Evolutionary conservation across 2,113 vertebrate species (phyloP), one percentile per base, ranked within the genome.

Genomic region (Gobio gobio): DNA sequence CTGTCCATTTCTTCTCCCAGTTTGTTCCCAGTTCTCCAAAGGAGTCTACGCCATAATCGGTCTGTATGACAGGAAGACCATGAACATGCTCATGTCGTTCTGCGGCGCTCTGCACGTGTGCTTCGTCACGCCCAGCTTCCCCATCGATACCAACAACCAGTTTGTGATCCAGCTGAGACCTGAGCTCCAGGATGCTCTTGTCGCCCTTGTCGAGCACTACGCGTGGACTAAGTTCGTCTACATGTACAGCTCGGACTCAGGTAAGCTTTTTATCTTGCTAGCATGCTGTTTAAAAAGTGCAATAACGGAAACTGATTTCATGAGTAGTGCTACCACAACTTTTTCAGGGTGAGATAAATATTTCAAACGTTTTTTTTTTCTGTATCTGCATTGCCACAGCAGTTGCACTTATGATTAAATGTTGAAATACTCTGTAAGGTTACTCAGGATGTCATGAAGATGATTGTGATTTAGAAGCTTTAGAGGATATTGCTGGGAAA

Each of bases 1-100:
- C 29, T 29, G 29, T 29, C 1, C 10, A 68, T 47, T 40, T 70
- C 45, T 86, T 24, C 0, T 82, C 10, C 22, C 93, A 99, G 98
- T 99, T 93, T 99, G 98, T 90, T 99, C 98, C 0, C 98, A 99
- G 96, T 99, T 99, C 92, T 96, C 97, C 36, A 99, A 98, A 90
- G 98, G 98, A 3, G 98, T 99, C 85, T 99, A 99, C 0, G 97
- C 97, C 93, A 98, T 99, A 93, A 97, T 99, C 74, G 98, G 98
- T 0, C 95, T 99, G 91, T 99, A 99, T 0, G 97, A 99, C 91
- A 94, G 96, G 85, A 95, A 95, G 86, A 99, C 98, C 0, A 97
- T 99, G 91, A 99, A 99, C 95, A 99, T 98, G 97, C 96, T 99
- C 77, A 98, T 97, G 1, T 99, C 98, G 0, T 99, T 99, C 94